Conservation (phyloP, 2,888 invertebrate genomes). For the Melanotus villosus region DNA sequence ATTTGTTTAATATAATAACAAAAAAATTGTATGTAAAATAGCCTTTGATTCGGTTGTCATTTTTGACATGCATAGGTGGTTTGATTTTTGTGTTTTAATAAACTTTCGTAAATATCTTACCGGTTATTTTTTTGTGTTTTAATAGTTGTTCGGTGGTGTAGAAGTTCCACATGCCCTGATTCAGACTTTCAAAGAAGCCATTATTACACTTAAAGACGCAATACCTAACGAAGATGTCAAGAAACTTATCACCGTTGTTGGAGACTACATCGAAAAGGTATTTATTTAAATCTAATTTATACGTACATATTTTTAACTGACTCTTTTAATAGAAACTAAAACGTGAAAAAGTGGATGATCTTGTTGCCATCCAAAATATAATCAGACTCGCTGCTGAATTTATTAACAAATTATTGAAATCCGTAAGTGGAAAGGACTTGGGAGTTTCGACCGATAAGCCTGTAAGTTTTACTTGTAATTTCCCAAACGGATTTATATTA, state of each 20-base stretch:
- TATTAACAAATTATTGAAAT: slow-evolving; percentile 63
- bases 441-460: slow-evolving; percentile 44
- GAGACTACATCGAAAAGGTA: slow-evolving; percentile 77
- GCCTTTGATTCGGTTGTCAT: too few relatives aligned
- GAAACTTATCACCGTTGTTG: slow-evolving; percentile 73
- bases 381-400: slow-evolving; percentile 66
- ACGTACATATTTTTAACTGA: not conserved
- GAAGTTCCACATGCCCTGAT: slow-evolving; percentile 74
- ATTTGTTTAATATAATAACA: too few relatives aligned
- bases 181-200: slow-evolving; percentile 71
- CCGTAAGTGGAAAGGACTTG: slow-evolving; percentile 66
- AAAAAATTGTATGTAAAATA: too few relatives aligned
- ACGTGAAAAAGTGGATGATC: slow-evolving; percentile 75
- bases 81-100: not conserved
- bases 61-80: slow-evolving; percentile 64
- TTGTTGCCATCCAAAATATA: slow-evolving; percentile 75
- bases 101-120: too few relatives aligned
- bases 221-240: slow-evolving; percentile 77
- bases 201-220: slow-evolving; percentile 71
- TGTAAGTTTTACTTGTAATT: slow-evolving; percentile 34
- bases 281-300: not conserved
- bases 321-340: slow-evolving; percentile 71
- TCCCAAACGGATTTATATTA: too few relatives aligned
- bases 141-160: slow-evolving; percentile 40
- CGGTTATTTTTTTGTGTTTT: too few relatives aligned